Base-by-base conservation (phyloP, 2,797 vertebrate genomes). In the Coranthus polyacanthus region DNA sequence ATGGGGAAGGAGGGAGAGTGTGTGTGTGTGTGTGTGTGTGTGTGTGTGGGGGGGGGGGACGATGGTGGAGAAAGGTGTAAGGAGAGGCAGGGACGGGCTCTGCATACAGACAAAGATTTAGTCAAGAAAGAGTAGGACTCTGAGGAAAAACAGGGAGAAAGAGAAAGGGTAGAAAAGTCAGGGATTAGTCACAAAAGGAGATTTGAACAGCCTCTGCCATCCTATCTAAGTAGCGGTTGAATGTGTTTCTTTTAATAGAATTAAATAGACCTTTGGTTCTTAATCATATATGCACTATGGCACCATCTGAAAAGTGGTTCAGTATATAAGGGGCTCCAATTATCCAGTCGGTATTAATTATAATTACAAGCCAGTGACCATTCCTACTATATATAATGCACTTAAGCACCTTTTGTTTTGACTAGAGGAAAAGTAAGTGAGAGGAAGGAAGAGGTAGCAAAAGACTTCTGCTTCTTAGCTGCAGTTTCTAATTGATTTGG, bases 401-500 rank as follows among this genome's bases (percentile, higher is more conserved):
- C 55, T 80, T 64, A 66, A 78, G 52, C 65, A 76, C 54, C 55
- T 79, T 77, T 84, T 77, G 81, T 81, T 82, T 85, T 63, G 73
- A 60, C 67, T 24, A 72, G 72, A 72, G 39, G 56, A 41, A 78
- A 46, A 42, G 32, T 16, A 49, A 68, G 73, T 37, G 69, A 75
- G 74, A 68, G 55, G 60, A 44, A 71, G 65, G 65, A 42, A 54
- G 55, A 43, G 69, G 75, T 64, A 77, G 74, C 50, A n/a, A 38
- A 57, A 81, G 79, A 76, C 65, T 72, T 84, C 16, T 68, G 75
- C 82, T 68, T 85, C 89, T 89, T 81, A 78, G 74, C 75, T 2
- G 21, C 78, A 68, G 79, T 70, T 79, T 70, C 84, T 93, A 89
- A 93, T 92, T 92, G 91, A 94, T 92, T 93, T 69, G 80, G 87